A percentile compares a stretch with the other conserved stretches of the same genome.
phyloP scores from a whole-genome alignment of 2,113 vertebrate genomes.

The Rattus rattus region DNA sequence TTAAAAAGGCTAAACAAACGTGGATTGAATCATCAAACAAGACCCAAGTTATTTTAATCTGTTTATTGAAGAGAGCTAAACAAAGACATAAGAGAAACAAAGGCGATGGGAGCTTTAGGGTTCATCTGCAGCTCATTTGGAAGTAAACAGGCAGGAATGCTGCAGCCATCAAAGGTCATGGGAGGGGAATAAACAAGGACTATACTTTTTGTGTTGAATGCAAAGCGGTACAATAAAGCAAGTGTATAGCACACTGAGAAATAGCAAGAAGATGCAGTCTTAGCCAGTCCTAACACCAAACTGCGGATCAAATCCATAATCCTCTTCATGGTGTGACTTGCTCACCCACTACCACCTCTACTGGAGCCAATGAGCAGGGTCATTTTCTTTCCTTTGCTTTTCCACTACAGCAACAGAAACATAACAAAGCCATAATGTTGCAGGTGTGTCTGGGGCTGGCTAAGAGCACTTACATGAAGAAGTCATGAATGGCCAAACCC shows the following conservation, averaged over 20 bases:
- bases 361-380: background rate
- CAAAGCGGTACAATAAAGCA: background rate
- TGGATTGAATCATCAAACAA: background rate
- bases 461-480: slow-evolving; percentile 22
- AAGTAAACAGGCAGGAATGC: background rate
- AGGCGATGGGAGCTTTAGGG: background rate
- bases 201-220: background rate
- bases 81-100: background rate
- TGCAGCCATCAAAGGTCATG: background rate
- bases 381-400: slow-evolving; percentile 6
- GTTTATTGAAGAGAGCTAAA: slow-evolving; percentile 1
- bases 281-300: background rate
- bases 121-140: background rate
- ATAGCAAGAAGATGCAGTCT: background rate
- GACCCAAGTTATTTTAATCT: background rate
- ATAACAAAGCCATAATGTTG: slow-evolving; percentile 32
- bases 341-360: background rate
- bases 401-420: background rate
- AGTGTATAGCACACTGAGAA: background rate
- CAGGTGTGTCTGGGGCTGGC: background rate
- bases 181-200: background rate
- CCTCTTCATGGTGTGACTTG: background rate
- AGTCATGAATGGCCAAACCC: background rate
- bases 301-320: background rate
- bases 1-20: background rate